Base-by-base conservation (phyloP, 2,797 vertebrate species). In the Synaphobranchus kaupii region DNA sequence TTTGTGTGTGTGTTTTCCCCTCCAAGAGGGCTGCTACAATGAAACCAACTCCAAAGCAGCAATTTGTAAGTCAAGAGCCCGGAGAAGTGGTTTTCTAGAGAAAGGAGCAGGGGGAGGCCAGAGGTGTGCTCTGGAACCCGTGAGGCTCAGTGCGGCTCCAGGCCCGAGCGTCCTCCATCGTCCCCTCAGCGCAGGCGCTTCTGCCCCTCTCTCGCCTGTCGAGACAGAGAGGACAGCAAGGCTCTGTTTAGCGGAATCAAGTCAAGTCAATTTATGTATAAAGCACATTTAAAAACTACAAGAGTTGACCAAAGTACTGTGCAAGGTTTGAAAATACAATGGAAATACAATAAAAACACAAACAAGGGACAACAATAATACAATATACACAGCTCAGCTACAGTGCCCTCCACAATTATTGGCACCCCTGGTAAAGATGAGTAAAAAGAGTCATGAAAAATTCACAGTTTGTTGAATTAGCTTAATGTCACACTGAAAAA, bases 31-130 rank as follows among this genome's bases (percentile, higher is more conserved):
- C 90, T 87, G 91, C 91, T 92, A 93, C 92, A 95, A 93, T 95
- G 92, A 94, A 95, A 94, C 91, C 90, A 92, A 93, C 89, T 95
- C 92, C 91, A 94, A 94, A 94, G 93, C 93, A 93, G 93, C 93
- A 94, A 94, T 96, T 95, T 96, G 95, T 95, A 94, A 96, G 94
- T 95, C 95, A 96, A 95, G 93, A 94, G 93, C 89, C 89, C 88
- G 87, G 92, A 91, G 93, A 93, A 94, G 94, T 92, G 94, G 91
- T 89, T 90, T 90, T 87, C 87, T 90, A 90, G 90, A 88, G 88
- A 87, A 88, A 86, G 88, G 80, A 52, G 90, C 85, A 87, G 90
- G 89, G 91, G 90, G 89, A 89, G 87, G 92, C 91, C 92, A 89
- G 90, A 88, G 88, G 71, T 31, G 88, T 89, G 85, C 90, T 90